A percentile compares a stretch with the other conserved stretches of the same genome.
phyloP scores from a whole-genome alignment of 2,797 vertebrate genomes.

The Spheniscus humboldti region DNA sequence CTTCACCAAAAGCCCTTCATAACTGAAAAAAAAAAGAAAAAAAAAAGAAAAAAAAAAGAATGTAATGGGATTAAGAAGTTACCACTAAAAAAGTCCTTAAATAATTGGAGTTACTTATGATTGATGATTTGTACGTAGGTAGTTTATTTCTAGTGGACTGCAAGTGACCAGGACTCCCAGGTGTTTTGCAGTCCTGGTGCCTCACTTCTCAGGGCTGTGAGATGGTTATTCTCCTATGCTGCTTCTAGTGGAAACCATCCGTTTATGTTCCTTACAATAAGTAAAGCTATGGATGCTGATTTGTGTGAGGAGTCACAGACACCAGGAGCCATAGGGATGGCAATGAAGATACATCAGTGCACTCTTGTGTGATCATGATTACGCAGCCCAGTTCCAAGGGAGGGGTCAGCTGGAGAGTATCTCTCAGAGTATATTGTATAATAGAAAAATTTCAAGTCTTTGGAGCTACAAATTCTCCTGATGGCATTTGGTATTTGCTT shows the following conservation, averaged over 20 bases:
- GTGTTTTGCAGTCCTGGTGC: neutral
- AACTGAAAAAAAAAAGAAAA: too few species aligned
- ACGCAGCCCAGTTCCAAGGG: neutral
- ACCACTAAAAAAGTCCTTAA: neutral
- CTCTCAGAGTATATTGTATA: neutral
- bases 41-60: too few species aligned
- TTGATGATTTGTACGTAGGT: too few species aligned
- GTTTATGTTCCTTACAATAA: neutral
- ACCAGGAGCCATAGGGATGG: fast-evolving
- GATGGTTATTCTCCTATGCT: neutral
- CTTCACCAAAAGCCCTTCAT: neutral
- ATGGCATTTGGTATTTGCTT: neutral
- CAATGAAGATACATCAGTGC: neutral
- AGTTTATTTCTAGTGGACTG: neutral
- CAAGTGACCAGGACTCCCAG: neutral
- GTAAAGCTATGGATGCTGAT: neutral
- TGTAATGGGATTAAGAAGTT: neutral
- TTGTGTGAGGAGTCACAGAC: neutral
- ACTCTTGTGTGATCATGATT: fast-evolving
- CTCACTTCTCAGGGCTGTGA: neutral
- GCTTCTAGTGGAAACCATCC: neutral
- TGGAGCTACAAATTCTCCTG: neutral
- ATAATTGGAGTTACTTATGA: neutral
- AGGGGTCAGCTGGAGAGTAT: neutral
- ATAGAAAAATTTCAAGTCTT: neutral